phyloP scores from a whole-genome alignment of 1,140 invertebrate genomes.

The Drosophila pruinosa region DNA sequence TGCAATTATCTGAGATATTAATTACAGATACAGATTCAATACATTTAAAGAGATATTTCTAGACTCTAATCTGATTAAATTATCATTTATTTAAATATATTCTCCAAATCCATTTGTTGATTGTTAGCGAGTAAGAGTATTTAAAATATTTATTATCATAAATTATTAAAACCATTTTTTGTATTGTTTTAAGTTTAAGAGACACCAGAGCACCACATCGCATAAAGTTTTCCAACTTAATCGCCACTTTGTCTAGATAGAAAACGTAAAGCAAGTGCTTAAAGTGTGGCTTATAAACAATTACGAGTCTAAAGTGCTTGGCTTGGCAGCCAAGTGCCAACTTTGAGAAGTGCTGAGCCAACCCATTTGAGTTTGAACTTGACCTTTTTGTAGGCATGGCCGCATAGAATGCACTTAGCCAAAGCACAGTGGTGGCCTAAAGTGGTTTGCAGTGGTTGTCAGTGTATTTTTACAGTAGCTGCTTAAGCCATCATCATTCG shows the following conservation, averaged over 20 bases:
- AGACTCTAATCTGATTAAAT: too few relatives aligned
- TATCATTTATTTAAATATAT: too few relatives aligned
- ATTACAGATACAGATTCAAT: neutral
- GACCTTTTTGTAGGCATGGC: constrained; percentile 36
- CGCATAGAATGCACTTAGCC: constrained; percentile 38
- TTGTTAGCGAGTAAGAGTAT: too few relatives aligned
- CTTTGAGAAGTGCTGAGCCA: constrained; percentile 25
- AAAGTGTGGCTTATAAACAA: constrained; percentile 29
- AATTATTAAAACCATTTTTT: neutral
- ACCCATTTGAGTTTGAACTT: constrained; percentile 31
- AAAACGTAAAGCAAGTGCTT: constrained; percentile 17
- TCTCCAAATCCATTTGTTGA: too few relatives aligned
- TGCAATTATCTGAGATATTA: neutral
- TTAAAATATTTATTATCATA: neutral
- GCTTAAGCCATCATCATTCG: constrained; percentile 23
- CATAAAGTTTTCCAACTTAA: neutral
- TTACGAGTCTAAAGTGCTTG: constrained; percentile 30
- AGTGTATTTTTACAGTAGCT: constrained; percentile 9
- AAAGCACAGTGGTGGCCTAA: constrained; percentile 11
- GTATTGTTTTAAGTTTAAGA: neutral
- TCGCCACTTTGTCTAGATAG: neutral
- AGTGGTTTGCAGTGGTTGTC: constrained; percentile 16
- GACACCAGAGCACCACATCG: too few relatives aligned
- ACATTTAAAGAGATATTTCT: too few relatives aligned
- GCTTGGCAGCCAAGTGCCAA: constrained; percentile 7